Evolutionary conservation across 2,888 invertebrate species (phyloP).

Genomic region (Branchipolynoe longqiensis): DNA sequence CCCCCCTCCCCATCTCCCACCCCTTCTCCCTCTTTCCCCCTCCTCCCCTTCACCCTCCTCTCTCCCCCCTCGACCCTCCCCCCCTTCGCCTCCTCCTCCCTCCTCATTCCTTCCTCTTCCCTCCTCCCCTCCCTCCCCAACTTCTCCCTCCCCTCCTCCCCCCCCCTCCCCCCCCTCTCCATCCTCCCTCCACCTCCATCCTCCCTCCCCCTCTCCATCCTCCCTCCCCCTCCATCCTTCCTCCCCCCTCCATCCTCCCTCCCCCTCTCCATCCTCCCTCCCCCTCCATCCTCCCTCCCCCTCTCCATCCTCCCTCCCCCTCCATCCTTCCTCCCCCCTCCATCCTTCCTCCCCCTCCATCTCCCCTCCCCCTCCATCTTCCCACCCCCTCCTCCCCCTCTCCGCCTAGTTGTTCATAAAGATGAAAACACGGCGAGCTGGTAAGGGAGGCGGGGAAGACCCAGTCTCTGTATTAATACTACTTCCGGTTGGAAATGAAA

Average conservation of each 20-base stretch:
- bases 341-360: neutral
- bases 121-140: too few species aligned
- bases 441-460: slow-evolving; percentile 39
- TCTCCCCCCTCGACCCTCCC: neutral
- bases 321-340: neutral
- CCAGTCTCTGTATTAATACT: slow-evolving; percentile 4
- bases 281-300: neutral
- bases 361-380: too few species aligned
- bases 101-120: too few species aligned
- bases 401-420: too few species aligned
- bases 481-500: slow-evolving; percentile 31
- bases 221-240: neutral
- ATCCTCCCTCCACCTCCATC: neutral
- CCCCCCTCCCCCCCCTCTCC: neutral
- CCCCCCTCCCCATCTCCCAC: neutral
- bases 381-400: too few species aligned
- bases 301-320: neutral
- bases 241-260: neutral
- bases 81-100: too few species aligned
- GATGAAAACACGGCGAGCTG: too few species aligned
- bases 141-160: neutral
- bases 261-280: neutral
- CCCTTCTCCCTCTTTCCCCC: neutral
- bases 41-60: neutral
- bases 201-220: neutral